Percentiles rank a stretch among this genome's conserved stretches.
phyloP scores from a whole-genome alignment of 2,888 invertebrate species.

The Brachyptera risi region DNA sequence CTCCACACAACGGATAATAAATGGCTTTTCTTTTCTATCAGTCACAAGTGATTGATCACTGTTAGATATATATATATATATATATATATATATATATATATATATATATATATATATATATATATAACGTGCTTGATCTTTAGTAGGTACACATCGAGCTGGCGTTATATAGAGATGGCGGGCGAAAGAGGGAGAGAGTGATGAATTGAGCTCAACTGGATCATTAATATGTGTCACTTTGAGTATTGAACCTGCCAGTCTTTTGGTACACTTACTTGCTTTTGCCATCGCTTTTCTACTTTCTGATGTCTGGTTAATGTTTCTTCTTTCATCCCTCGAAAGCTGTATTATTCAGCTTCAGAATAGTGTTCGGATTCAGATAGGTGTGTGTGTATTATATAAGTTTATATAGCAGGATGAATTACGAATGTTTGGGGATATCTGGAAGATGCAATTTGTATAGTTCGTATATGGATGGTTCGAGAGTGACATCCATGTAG shows the following conservation, averaged over 20 bases:
- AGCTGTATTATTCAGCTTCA: no score
- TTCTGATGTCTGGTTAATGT: conserved; percentile 3
- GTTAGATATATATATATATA: no score
- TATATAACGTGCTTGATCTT: conserved; percentile 48
- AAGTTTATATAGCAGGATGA: not conserved
- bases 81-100: no score
- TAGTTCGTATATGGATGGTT: no score
- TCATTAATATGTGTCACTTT: conserved; percentile 49
- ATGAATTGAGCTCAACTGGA: conserved; percentile 46
- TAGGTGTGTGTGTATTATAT: not conserved
- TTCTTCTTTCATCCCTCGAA: conserved; percentile 6
- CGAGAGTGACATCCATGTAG: no score
- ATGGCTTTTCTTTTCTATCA: conserved; percentile 47
- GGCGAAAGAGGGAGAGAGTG: conserved; percentile 44
- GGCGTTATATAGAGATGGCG: conserved; percentile 36
- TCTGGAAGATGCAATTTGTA: no score
- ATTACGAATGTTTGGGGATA: not conserved
- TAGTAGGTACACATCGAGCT: conserved; percentile 36
- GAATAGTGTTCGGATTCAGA: no score
- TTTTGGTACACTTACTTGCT: conserved; percentile 36
- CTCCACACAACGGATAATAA: conserved; percentile 41
- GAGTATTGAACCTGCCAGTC: conserved; percentile 47
- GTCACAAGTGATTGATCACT: conserved; percentile 46
- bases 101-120: no score
- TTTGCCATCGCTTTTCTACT: conserved; percentile 34